Base-by-base conservation (phyloP, 2,113 vertebrate species). In the Coptodon rendalli region DNA sequence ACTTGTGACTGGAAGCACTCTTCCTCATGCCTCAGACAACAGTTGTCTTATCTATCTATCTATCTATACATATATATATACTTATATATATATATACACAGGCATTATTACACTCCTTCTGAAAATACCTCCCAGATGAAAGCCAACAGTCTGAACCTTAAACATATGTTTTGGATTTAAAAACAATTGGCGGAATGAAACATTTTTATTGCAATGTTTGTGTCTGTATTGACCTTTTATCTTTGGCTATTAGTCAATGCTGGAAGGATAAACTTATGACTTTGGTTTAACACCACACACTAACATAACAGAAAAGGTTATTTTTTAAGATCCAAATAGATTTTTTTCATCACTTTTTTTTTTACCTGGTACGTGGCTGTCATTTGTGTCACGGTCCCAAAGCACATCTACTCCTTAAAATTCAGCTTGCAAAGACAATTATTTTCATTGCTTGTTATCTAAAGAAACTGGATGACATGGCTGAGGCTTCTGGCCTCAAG, bases 31-130 rank as follows among this genome's bases (percentile, higher is more conserved):
- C 17, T n/a, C 50, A n/a, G n/a, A n/a, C n/a, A n/a, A n/a, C n/a
- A n/a, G n/a, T n/a, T n/a, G n/a, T n/a, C n/a, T n/a, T n/a, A n/a
- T n/a, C n/a, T n/a, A n/a, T n/a, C n/a, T n/a, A n/a, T n/a, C n/a
- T n/a, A n/a, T n/a, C n/a, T 3, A 2, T 1, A 3, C 0, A 4
- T 48, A 1, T 4, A 1, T 16, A 1, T 8, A 1, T 17, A 2
- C n/a, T 8, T 19, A 50, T 3, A 1, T 1, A 9, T 52, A 0
- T 6, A 54, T 12, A 6, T 6, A 53, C 19, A 11, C 52, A 53
- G 1, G 9, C 12, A 57, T 16, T 24, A 13, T 24, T 27, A 57
- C 12, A 29, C 24, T 14, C 13, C 5, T 16, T 59, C 56, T 56
- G 54, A 56, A 27, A 56, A 57, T 27, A 27, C 6, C 54, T 7